Base-by-base conservation (phyloP, 2,113 vertebrate species). In the Oncorhynchus tshawytscha region DNA sequence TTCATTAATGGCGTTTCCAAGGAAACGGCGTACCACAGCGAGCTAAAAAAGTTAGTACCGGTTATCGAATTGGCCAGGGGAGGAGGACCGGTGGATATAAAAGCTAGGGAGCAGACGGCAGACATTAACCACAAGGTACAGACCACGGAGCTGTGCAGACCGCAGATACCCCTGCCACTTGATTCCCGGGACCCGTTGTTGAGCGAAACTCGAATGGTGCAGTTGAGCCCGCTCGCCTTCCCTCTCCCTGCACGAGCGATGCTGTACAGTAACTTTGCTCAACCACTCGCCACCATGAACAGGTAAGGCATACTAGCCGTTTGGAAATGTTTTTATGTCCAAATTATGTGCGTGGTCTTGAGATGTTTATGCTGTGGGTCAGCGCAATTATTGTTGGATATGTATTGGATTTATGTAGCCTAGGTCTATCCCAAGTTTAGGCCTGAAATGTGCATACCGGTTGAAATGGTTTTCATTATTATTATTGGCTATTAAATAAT, bases 201-300 rank as follows among this genome's bases (percentile, higher is more conserved):
- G 69, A 87, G 76, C 81, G 95, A 95, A 90, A 91, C 92, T 88
- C 95, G 94, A 90, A 95, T 96, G 95, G 95, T 96, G 92, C 95
- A 95, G 87, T 90, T 95, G 90, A 96, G 95, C 31, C 94, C 95
- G 27, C 90, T 94, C 24, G 92, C 93, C 45, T 93, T 96, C 78
- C 94, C 94, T 73, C 80, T 92, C 85, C 93, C 88, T 64, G 93
- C 94, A 86, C 89, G 94, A 86, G 92, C 95, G 88, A 95, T 96
- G 92, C 94, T 95, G 85, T 96, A 95, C 89, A 94, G 77, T 75
- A 88, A 92, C 88, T 88, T 95, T 78, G 87, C 94, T 67, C 93
- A 94, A 83, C 94, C 94, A 73, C 91, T 95, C 84, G 90, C 91
- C 83, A 82, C 93, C 22, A 86, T 90, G 67, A 87, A 89, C 87